Evolutionary conservation across 64 coral and sea anemone genomes (phyloP).

Genomic region (Montipora efflorescens): DNA sequence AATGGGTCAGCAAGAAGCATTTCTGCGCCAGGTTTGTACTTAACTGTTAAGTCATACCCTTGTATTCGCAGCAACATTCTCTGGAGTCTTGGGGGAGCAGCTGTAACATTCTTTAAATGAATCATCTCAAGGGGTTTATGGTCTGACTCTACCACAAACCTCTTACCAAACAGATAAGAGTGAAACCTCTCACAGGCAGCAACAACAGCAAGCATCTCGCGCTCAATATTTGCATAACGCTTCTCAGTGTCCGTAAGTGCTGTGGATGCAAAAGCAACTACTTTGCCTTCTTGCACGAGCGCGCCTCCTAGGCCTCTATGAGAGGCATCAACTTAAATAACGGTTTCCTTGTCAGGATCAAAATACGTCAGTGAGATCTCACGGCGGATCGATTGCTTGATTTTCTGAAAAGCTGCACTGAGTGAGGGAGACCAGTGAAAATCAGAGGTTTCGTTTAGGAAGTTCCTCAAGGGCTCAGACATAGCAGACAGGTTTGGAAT

Average conservation of each 20-base stretch:
- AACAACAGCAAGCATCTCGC: background rate
- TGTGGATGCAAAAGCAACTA: background rate
- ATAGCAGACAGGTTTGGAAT: constrained; percentile 3
- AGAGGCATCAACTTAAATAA: background rate
- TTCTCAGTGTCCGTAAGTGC: constrained; percentile 4
- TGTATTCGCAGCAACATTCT: background rate
- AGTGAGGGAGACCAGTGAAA: too few species aligned
- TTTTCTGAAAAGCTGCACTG: too few species aligned
- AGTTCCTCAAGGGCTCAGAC: constrained; percentile 50
- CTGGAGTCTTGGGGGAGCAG: constrained; percentile 28
- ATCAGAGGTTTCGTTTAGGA: constrained; percentile 26
- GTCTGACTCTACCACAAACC: constrained; percentile 10
- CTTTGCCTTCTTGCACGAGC: background rate
- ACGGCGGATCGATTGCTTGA: too few species aligned
- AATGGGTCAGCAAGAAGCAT: constrained; percentile 30
- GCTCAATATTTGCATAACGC: background rate
- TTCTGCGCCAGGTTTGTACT: constrained; percentile 31
- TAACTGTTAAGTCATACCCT: constrained; percentile 13
- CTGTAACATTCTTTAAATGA: constrained; percentile 18
- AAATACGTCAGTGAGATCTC: too few species aligned
- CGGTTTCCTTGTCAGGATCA: too few species aligned
- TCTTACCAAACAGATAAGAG: constrained; percentile 2
- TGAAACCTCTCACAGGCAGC: background rate
- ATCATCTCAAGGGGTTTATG: constrained; percentile 50
- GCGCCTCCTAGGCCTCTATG: background rate